phyloP scores from a whole-genome alignment of 2,113 vertebrate species.

The Eurystomus gularis region DNA sequence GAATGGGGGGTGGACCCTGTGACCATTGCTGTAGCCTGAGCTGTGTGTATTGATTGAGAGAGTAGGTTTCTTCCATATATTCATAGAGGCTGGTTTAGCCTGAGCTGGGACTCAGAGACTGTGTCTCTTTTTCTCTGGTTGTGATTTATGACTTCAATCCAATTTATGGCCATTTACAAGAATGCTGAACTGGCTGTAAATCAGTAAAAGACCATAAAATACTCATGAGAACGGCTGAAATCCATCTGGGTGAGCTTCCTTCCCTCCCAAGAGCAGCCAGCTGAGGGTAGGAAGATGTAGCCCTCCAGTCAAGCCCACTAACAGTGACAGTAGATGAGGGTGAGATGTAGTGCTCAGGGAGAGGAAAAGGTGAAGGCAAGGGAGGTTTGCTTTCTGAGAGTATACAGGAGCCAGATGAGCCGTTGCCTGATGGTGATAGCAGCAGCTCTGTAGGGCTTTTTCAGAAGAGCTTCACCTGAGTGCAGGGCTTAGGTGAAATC shows the following conservation, averaged over 20 bases:
- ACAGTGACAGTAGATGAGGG: neutral
- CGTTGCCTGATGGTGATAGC: neutral
- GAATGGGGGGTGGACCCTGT: neutral
- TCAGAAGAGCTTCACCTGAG: neutral
- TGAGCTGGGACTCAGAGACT: slow-evolving; percentile 67
- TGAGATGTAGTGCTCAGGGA: neutral
- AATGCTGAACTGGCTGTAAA: slow-evolving; percentile 83
- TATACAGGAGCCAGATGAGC: neutral
- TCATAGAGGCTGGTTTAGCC: slow-evolving; percentile 70
- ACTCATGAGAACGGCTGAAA: slow-evolving; percentile 78
- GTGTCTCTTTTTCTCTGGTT: slow-evolving; percentile 70
- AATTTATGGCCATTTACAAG: slow-evolving; percentile 85
- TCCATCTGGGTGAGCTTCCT: slow-evolving; percentile 74
- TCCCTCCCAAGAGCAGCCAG: slow-evolving; percentile 69
- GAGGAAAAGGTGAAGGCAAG: neutral
- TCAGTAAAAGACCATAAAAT: slow-evolving; percentile 81
- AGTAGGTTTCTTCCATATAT: slow-evolving; percentile 74
- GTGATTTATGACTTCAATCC: slow-evolving; percentile 83
- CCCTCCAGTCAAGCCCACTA: neutral
- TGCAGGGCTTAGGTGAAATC: neutral
- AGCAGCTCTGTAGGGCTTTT: neutral
- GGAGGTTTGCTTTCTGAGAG: neutral
- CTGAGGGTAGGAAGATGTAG: slow-evolving; percentile 58
- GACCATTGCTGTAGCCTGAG: neutral
- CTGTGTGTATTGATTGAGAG: slow-evolving; percentile 50